phyloP scores from a whole-genome alignment of 2,113 vertebrate species.

The Daphoenositta chrysoptera region DNA sequence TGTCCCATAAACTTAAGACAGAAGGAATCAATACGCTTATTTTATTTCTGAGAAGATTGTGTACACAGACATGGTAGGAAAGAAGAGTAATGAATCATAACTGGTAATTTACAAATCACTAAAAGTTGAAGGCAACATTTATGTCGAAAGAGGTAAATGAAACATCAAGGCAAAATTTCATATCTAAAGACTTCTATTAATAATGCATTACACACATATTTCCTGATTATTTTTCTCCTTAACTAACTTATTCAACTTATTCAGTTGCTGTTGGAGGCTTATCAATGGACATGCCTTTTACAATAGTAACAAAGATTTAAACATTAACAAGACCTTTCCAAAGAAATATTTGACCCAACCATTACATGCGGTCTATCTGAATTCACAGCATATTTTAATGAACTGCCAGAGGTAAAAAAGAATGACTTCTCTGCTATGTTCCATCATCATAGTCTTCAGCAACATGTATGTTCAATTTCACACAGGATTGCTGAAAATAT shows the following conservation, averaged over 20 bases:
- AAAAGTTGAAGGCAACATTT: neutral
- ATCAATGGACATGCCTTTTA: neutral
- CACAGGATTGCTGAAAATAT: neutral
- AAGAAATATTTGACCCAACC: neutral
- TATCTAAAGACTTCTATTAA: neutral
- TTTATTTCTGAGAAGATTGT: conserved; percentile 15
- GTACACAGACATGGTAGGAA: neutral
- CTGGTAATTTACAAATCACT: neutral
- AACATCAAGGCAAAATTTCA: neutral
- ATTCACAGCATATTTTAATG: neutral
- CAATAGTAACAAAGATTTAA: neutral
- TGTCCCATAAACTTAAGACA: neutral
- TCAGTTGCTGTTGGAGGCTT: neutral
- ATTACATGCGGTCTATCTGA: neutral
- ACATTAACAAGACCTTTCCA: neutral
- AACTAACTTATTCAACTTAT: neutral
- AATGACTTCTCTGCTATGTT: neutral
- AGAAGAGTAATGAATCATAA: neutral
- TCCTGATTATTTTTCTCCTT: neutral
- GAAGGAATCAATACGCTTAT: neutral
- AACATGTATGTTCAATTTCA: neutral
- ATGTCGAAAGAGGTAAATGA: neutral
- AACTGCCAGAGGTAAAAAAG: neutral
- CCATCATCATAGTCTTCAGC: neutral
- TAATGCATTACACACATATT: neutral